A percentile compares a stretch with the other conserved stretches of the same genome.
Conservation (phyloP, 2,888 invertebrate species). For the Himalopsyche japonica region DNA sequence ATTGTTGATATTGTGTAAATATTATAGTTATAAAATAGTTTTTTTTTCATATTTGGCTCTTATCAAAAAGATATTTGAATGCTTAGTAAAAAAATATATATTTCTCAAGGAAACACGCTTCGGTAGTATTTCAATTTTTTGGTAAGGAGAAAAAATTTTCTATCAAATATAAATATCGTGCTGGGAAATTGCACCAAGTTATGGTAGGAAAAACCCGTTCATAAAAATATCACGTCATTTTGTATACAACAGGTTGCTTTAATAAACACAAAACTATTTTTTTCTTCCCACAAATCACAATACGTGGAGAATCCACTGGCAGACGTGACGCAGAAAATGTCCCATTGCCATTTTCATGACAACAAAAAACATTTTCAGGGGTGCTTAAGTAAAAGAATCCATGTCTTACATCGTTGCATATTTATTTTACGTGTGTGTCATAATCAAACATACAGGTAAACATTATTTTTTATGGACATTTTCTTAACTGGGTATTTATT, state of each 20-base stretch:
- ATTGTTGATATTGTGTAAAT: no score
- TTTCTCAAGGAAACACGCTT: neutral
- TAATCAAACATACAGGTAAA: no score
- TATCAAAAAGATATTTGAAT: no score
- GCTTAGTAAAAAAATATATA: no score
- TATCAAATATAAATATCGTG: neutral
- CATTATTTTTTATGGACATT: no score
- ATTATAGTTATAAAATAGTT: no score
- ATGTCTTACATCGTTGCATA: no score
- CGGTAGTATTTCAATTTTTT: neutral
- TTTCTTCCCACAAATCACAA: neutral
- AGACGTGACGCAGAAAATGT: neutral
- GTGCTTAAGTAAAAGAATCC: neutral
- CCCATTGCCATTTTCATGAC: neutral
- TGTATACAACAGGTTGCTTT: slow-evolving; percentile 1
- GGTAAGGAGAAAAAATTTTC: neutral
- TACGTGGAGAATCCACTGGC: neutral
- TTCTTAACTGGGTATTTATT: no score
- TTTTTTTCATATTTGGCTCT: no score
- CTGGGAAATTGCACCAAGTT: neutral
- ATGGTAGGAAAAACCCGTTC: neutral
- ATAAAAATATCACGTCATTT: slow-evolving; percentile 1
- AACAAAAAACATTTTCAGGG: neutral
- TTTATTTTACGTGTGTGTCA: no score
- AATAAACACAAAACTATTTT: neutral